Conservation (phyloP, 2,113 vertebrate genomes). For the Butastur rufipennis region DNA sequence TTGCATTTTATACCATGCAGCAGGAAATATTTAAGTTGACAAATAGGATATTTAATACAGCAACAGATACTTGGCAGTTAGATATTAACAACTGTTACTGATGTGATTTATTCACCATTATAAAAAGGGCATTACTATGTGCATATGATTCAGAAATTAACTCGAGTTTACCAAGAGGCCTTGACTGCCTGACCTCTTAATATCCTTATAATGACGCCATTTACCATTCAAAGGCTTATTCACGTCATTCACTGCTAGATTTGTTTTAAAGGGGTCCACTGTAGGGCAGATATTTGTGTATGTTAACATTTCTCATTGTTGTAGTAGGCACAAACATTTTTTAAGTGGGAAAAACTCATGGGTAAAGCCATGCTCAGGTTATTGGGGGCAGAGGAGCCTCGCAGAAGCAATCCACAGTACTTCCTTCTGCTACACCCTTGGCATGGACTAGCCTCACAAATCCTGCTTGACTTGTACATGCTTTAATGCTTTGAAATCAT, state of each 20-base stretch:
- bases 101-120: constrained; percentile 94
- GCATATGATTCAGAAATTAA: constrained; percentile 97
- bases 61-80: constrained; percentile 93
- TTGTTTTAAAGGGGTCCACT: constrained; percentile 58
- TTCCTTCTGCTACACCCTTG: neutral
- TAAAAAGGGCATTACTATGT: constrained; percentile 91
- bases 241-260: constrained; percentile 76
- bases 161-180: constrained; percentile 94
- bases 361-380: neutral
- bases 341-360: neutral
- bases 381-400: neutral
- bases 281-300: constrained; percentile 52
- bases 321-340: neutral
- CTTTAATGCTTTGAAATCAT: neutral
- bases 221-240: constrained; percentile 88
- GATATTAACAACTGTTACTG: constrained; percentile 98
- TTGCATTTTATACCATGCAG: constrained; percentile 80
- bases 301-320: constrained; percentile 13
- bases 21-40: constrained; percentile 94
- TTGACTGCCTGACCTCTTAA: constrained; percentile 95
- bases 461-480: neutral
- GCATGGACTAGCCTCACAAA: accelerated
- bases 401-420: neutral
- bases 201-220: constrained; percentile 99
- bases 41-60: constrained; percentile 90